phyloP scores from a whole-genome alignment of 2,797 vertebrate genomes.

The Scarus forsteni region DNA sequence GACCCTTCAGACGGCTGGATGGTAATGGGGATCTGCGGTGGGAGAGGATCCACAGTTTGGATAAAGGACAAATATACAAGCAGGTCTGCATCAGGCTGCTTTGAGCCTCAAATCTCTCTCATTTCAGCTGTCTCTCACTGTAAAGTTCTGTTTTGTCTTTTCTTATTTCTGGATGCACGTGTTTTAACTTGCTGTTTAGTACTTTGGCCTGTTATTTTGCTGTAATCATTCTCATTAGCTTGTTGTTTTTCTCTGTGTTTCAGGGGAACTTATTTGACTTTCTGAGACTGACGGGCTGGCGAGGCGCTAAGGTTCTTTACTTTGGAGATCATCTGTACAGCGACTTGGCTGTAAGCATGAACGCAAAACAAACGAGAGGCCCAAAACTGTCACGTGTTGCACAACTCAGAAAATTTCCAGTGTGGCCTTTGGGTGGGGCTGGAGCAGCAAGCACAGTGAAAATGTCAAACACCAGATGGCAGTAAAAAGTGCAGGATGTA shows the following conservation, averaged over 20 bases:
- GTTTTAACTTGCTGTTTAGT: conserved; percentile 11
- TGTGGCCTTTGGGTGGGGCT: conserved; percentile 8
- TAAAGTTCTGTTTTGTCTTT: background rate
- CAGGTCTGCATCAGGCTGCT: conserved; percentile 65
- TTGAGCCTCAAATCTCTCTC: background rate
- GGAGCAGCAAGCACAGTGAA: background rate
- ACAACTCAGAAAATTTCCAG: conserved; percentile 2
- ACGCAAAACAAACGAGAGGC: background rate
- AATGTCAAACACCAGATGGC: conserved; percentile 26
- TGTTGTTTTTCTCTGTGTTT: conserved; percentile 40
- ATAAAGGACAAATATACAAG: conserved; percentile 90
- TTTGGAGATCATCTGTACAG: conserved; percentile 92
- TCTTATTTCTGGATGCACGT: background rate
- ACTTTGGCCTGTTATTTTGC: background rate
- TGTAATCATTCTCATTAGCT: background rate
- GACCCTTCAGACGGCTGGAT: conserved; percentile 89
- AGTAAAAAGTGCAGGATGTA: background rate
- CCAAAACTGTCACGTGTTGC: background rate
- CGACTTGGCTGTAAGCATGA: conserved; percentile 87
- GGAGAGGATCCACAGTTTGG: conserved; percentile 87
- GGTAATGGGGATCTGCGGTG: conserved; percentile 87
- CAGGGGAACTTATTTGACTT: conserved; percentile 91
- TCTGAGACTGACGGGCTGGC: conserved; percentile 88
- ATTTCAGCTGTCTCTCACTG: background rate
- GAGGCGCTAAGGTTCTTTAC: conserved; percentile 89